These are phyloP conservation scores for Rhamnusium bicolor DNA, from an alignment of 2,888 invertebrate genomes.

Conservation along the genomic window DNA sequence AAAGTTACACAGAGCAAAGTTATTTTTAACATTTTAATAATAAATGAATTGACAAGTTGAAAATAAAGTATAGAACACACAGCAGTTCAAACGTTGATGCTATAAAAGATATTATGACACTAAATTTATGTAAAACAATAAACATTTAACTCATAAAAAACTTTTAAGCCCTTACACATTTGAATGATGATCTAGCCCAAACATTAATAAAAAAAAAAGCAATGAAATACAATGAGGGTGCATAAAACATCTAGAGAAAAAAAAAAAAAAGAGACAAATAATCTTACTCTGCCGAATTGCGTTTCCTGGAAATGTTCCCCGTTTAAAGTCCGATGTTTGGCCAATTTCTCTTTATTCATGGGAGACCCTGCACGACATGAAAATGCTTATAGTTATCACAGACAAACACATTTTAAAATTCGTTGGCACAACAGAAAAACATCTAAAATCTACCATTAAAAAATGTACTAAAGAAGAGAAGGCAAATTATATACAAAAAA, in stretches of 20 bases:
- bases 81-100: too few species aligned
- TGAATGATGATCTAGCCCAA: background rate
- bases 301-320: slow-evolving; percentile 84
- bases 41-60: too few species aligned
- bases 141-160: too few species aligned
- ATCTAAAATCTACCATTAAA: background rate
- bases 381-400: slow-evolving; percentile 27
- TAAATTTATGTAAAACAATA: too few species aligned
- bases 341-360: slow-evolving; percentile 87
- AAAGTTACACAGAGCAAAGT: too few species aligned
- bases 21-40: too few species aligned
- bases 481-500: background rate
- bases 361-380: slow-evolving; percentile 79
- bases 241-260: slow-evolving; percentile 1
- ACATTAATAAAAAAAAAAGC: slow-evolving; percentile 22
- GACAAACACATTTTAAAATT: background rate
- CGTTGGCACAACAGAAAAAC: background rate
- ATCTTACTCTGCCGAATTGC: slow-evolving; percentile 85
- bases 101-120: too few species aligned
- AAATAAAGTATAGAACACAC: too few species aligned
- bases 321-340: slow-evolving; percentile 82
- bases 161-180: background rate
- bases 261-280: slow-evolving; percentile 43
- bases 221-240: slow-evolving; percentile 26
- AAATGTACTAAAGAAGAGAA: background rate